A percentile compares a stretch with the other conserved stretches of the same genome.
Evolutionary conservation across 2,888 invertebrate species (phyloP).

Genomic region (Monopis laevigella): DNA sequence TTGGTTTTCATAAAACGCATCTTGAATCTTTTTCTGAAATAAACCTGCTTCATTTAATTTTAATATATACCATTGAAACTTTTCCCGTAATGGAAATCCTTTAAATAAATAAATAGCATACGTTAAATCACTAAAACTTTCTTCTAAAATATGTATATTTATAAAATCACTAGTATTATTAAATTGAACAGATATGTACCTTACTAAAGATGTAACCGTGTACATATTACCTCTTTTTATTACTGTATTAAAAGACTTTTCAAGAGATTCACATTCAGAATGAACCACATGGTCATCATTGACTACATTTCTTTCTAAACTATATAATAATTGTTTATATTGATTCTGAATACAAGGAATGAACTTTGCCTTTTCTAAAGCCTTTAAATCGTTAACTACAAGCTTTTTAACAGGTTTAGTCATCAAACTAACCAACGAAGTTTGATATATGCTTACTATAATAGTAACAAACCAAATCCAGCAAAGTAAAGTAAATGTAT

Average conservation of each 20-base stretch:
- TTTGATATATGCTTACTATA: constrained; percentile 14
- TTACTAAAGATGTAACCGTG: constrained; percentile 13
- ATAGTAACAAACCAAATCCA: constrained; percentile 17
- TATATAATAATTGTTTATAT: background rate
- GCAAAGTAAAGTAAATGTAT: constrained; percentile 12
- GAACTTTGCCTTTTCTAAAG: constrained; percentile 12
- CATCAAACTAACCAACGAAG: constrained; percentile 14
- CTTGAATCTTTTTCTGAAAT: background rate
- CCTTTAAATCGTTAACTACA: constrained; percentile 6
- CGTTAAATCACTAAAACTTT: background rate
- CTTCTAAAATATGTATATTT: constrained; percentile 7
- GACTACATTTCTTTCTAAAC: background rate
- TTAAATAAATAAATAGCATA: constrained; percentile 4
- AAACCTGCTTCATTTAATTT: constrained; percentile 1
- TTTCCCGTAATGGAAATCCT: constrained; percentile 5
- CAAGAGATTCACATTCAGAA: constrained; percentile 12
- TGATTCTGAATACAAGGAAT: constrained; percentile 13
- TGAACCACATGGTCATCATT: constrained; percentile 11
- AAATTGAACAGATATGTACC: constrained; percentile 11
- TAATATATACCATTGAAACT: constrained; percentile 3
- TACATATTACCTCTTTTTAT: constrained; percentile 11
- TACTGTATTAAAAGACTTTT: constrained; percentile 11
- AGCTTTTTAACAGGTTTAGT: constrained; percentile 13
- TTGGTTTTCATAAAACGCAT: constrained; percentile 1
- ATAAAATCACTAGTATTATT: background rate